A percentile compares a stretch with the other conserved stretches of the same genome.
phyloP scores from a whole-genome alignment of 2,888 invertebrate species.

The Opisthograptis luteolata region DNA sequence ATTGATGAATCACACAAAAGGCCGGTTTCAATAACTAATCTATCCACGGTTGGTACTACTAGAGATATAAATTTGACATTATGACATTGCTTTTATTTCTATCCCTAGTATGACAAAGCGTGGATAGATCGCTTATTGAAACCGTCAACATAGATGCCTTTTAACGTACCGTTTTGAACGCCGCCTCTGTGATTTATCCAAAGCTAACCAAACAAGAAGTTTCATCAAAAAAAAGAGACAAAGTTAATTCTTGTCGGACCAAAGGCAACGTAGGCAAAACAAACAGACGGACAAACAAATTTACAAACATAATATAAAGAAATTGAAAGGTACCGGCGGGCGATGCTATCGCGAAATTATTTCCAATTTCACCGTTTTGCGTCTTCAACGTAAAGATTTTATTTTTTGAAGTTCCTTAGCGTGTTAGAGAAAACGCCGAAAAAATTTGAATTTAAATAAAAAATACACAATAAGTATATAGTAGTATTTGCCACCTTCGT shows the following conservation, averaged over 20 bases:
- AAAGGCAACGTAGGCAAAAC: conserved; percentile 15
- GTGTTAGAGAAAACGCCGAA: conserved; percentile 14
- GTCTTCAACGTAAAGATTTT: conserved; percentile 62
- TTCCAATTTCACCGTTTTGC: conserved; percentile 84
- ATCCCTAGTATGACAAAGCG: no score
- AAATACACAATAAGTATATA: no score
- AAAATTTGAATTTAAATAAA: no score
- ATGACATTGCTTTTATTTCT: no score
- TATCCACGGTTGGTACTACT: no score
- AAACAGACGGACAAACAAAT: conserved; percentile 25
- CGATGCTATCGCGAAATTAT: conserved; percentile 83
- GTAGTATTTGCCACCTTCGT: no score
- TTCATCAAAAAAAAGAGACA: conserved; percentile 12
- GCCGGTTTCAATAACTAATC: no score
- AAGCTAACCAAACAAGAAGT: conserved; percentile 4
- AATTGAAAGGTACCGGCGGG: conserved; percentile 73
- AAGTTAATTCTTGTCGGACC: conserved; percentile 3
- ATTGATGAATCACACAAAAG: no score
- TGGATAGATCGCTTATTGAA: no score
- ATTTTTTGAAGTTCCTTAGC: conserved; percentile 39
- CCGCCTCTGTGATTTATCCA: conserved; percentile 20
- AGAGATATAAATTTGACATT: no score
- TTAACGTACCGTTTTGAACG: no score
- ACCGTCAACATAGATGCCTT: no score
- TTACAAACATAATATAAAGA: conserved; percentile 65